A percentile compares a stretch with the other conserved stretches of the same genome.
Conservation (phyloP, 2,113 vertebrate species). For the Plestiodon gilberti region DNA sequence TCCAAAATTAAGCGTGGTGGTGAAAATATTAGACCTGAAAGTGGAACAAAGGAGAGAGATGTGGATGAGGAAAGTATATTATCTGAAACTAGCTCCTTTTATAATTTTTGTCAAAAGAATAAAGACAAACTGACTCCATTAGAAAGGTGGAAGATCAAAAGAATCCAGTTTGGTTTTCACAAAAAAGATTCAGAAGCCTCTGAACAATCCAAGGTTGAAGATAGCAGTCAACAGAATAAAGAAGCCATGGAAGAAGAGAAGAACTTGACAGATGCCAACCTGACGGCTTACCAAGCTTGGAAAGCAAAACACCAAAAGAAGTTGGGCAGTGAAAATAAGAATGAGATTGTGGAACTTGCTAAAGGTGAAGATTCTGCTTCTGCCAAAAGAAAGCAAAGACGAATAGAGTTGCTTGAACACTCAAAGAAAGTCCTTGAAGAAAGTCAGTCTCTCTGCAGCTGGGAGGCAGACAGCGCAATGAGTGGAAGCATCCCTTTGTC, state of each 20-base stretch:
- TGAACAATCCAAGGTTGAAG: conserved; percentile 56
- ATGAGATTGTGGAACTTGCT: conserved; percentile 86
- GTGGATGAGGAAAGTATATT: conserved; percentile 84
- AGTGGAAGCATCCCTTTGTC: conserved; percentile 87
- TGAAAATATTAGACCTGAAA: conserved; percentile 27
- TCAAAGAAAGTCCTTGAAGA: conserved; percentile 89
- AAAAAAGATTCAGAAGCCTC: conserved; percentile 82
- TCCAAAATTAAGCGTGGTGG: conserved; percentile 52
- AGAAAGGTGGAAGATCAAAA: conserved; percentile 94
- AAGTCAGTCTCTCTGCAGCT: conserved; percentile 89
- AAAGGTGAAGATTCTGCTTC: conserved; percentile 81
- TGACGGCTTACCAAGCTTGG: conserved; percentile 94
- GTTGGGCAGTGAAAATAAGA: conserved; percentile 81
- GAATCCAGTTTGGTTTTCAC: conserved; percentile 96
- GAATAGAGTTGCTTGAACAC: conserved; percentile 89
- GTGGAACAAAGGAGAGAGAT: conserved; percentile 63
- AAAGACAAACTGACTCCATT: conserved; percentile 90
- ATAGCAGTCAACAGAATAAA: conserved; percentile 48
- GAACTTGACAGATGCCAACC: conserved; percentile 78
- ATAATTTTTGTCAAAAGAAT: conserved; percentile 93
- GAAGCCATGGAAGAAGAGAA: conserved; percentile 59
- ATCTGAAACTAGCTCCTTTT: conserved; percentile 89
- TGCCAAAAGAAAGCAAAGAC: conserved; percentile 84
- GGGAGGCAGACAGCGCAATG: conserved; percentile 83
- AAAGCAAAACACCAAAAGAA: conserved; percentile 91